These are phyloP conservation scores for Drosophila nr. fundita DNA, from an alignment of 2,888 invertebrate species.

Conservation along the genomic window DNA sequence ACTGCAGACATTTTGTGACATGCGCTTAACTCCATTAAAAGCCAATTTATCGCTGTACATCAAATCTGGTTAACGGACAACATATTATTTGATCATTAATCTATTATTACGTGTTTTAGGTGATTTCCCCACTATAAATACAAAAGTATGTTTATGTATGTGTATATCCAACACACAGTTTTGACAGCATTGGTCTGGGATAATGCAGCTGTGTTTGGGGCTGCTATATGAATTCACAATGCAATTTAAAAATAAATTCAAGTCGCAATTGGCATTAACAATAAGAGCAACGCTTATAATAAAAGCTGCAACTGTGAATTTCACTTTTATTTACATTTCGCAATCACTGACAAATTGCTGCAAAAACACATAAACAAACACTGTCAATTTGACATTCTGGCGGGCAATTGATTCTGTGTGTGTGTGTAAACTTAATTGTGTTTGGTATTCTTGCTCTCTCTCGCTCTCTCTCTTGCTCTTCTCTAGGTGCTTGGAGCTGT, in stretches of 20 bases:
- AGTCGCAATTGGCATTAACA: conserved; percentile 28
- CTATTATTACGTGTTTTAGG: conserved; percentile 18
- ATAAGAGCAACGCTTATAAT: conserved; percentile 17
- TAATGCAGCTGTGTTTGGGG: background rate
- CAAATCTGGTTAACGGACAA: conserved; percentile 19
- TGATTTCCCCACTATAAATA: conserved; percentile 7
- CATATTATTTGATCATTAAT: conserved; percentile 12
- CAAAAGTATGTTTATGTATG: background rate
- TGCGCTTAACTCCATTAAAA: conserved; percentile 14
- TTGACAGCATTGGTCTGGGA: background rate
- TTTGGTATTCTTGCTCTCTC: conserved; percentile 18
- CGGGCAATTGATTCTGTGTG: conserved; percentile 41
- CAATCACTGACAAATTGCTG: conserved; percentile 54
- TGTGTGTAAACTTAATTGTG: conserved; percentile 58
- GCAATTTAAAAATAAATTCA: conserved; percentile 41
- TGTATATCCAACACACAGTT: conserved; percentile 15
- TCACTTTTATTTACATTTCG: conserved; percentile 66
- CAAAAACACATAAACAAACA: conserved; percentile 13
- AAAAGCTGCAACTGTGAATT: conserved; percentile 56
- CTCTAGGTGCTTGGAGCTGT: conserved; percentile 8
- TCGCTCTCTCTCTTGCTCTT: conserved; percentile 4
- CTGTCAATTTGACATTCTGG: conserved; percentile 33
- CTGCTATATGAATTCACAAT: conserved; percentile 49
- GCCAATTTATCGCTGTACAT: conserved; percentile 34
- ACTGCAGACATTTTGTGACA: conserved; percentile 4